A percentile compares a stretch with the other conserved stretches of the same genome.
phyloP scores from a whole-genome alignment of 1,140 invertebrate genomes.

The Heliothis subflexa region DNA sequence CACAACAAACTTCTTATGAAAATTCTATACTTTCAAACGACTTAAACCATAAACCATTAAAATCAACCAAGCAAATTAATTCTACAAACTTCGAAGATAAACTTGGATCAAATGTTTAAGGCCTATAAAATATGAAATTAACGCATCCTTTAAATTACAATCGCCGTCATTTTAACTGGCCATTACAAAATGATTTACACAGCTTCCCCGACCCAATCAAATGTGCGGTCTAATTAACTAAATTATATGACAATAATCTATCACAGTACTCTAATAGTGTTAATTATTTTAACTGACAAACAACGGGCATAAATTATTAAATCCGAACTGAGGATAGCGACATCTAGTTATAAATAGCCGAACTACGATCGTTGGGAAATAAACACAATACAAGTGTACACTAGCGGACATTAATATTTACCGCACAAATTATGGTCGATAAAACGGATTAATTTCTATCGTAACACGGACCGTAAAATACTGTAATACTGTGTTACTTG shows the following conservation, averaged over 20 bases:
- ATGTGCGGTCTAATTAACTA: background rate
- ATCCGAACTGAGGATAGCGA: background rate
- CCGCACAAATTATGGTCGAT: background rate
- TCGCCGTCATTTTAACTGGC: background rate
- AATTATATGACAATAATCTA: conserved; percentile 5
- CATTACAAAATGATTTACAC: conserved; percentile 1
- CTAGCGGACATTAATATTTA: conserved; percentile 3
- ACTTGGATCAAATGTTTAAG: background rate
- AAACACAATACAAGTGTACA: background rate
- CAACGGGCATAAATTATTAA: background rate
- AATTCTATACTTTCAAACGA: too few species aligned
- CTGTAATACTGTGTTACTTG: too few species aligned
- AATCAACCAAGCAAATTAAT: background rate
- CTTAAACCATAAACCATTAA: too few species aligned
- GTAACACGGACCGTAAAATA: too few species aligned
- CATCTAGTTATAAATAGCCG: conserved; percentile 3
- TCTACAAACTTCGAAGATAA: background rate
- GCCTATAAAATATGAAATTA: background rate
- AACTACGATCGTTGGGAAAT: background rate
- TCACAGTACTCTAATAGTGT: background rate
- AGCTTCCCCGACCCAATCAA: background rate
- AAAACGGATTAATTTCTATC: too few species aligned
- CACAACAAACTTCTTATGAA: too few species aligned
- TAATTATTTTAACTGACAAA: background rate
- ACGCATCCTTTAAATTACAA: background rate